Conservation (phyloP, 2,797 vertebrate genomes). For the Eutrigla gurnardus region DNA sequence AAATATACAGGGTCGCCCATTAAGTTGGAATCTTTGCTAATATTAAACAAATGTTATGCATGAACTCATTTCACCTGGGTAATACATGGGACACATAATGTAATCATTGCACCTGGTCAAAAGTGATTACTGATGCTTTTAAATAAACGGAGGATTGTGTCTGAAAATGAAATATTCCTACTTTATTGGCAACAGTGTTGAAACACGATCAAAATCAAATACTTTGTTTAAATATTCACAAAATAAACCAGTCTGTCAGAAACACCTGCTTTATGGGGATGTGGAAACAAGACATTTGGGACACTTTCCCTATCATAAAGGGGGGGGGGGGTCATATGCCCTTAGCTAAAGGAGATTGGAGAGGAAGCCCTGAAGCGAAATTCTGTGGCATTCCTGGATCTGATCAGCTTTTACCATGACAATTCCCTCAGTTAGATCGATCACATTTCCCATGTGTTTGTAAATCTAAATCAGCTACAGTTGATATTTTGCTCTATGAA, state of each 20-base stretch:
- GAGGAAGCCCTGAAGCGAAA: slow-evolving; percentile 4
- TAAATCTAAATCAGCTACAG: not conserved
- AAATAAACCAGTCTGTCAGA: not conserved
- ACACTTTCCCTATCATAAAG: slow-evolving; percentile 10
- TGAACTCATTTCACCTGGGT: no score
- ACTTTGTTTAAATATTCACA: not conserved
- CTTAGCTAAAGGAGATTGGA: slow-evolving; percentile 1
- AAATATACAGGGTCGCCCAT: no score
- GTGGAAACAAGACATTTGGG: slow-evolving; percentile 3
- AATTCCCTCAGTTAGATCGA: not conserved
- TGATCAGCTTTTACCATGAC: not conserved
- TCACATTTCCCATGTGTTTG: not conserved
- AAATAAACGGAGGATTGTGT: no score
- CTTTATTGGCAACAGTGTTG: no score
- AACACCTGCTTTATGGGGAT: not conserved
- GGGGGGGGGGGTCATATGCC: slow-evolving; percentile 7
- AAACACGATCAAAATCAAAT: not conserved
- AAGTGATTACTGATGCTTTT: no score
- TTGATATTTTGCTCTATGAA: not conserved
- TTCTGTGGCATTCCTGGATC: not conserved
- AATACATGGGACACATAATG: no score
- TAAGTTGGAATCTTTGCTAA: no score
- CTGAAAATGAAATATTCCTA: no score
- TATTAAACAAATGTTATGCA: no score
- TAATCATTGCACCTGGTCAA: no score